Percentiles rank a stretch among this genome's conserved stretches.
Evolutionary conservation across 2,888 invertebrate genomes (phyloP).

Genomic region (Napeogenes sylphis): DNA sequence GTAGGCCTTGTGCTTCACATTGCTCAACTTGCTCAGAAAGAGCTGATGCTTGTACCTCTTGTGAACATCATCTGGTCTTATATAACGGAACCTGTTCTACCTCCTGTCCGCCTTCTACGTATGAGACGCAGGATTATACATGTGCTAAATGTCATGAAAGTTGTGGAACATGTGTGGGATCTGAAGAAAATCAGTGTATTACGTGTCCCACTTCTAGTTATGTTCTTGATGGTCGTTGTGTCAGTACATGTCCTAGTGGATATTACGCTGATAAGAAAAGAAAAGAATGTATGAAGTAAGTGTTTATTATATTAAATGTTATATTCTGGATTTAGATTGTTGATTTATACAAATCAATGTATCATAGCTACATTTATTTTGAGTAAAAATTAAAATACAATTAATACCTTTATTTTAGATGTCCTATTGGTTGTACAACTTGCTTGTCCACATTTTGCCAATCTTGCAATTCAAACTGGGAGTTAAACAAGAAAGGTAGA

Average conservation of each 20-base stretch:
- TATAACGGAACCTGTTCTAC: slow-evolving; percentile 89
- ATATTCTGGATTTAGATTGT: too few species aligned
- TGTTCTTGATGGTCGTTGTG: slow-evolving; percentile 84
- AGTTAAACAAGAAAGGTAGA: slow-evolving; percentile 84
- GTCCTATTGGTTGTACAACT: slow-evolving; percentile 86
- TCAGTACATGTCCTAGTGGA: slow-evolving; percentile 83
- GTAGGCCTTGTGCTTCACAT: slow-evolving; percentile 90
- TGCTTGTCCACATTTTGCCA: slow-evolving; percentile 86
- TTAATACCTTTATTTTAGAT: slow-evolving; percentile 54
- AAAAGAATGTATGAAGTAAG: slow-evolving; percentile 84
- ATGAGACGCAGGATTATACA: slow-evolving; percentile 91
- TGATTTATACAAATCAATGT: too few species aligned
- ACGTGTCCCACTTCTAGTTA: slow-evolving; percentile 86
- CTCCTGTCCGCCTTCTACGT: slow-evolving; percentile 88
- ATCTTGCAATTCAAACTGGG: slow-evolving; percentile 85
- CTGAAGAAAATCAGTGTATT: slow-evolving; percentile 87
- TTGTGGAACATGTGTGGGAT: slow-evolving; percentile 89
- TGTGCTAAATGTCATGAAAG: slow-evolving; percentile 88
- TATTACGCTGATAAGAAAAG: slow-evolving; percentile 87
- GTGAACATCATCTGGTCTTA: slow-evolving; percentile 91
- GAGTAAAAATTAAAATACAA: background rate
- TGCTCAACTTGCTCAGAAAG: slow-evolving; percentile 91
- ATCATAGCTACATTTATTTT: background rate
- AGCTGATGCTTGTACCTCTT: slow-evolving; percentile 90
- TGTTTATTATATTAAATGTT: slow-evolving; percentile 21